Evolutionary conservation across 2,113 vertebrate species (phyloP).

Genomic region (Hymenochirus boettgeri): DNA sequence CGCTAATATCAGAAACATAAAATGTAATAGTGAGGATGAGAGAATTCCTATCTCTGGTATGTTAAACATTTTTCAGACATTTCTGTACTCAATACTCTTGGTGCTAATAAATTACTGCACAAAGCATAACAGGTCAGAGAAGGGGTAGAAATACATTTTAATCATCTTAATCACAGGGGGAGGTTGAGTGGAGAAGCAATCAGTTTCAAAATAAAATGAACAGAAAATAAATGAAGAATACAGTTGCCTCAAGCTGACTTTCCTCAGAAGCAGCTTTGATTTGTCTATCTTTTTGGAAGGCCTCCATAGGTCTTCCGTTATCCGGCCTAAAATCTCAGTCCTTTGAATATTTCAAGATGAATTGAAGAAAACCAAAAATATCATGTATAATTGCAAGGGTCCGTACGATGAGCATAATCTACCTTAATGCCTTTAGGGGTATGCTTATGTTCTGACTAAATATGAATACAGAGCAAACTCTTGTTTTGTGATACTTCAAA

Average conservation of each 20-base stretch:
- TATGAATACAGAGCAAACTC: slow-evolving; percentile 16
- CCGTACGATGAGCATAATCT: not conserved
- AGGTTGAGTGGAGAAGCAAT: slow-evolving; percentile 36
- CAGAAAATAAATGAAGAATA: slow-evolving; percentile 13
- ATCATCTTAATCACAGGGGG: slow-evolving; percentile 11
- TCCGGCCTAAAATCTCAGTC: slow-evolving; percentile 25
- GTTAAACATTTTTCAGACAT: slow-evolving; percentile 24
- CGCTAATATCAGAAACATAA: slow-evolving; percentile 45
- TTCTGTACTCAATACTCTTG: slow-evolving; percentile 24
- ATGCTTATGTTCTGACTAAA: slow-evolving; percentile 16
- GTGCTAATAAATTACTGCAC: slow-evolving; percentile 20
- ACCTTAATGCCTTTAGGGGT: slow-evolving; percentile 14
- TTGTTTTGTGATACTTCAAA: slow-evolving; percentile 13
- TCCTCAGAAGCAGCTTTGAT: slow-evolving; percentile 31
- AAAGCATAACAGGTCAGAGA: slow-evolving; percentile 5
- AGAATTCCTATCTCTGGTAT: slow-evolving; percentile 31
- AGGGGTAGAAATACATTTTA: slow-evolving; percentile 36
- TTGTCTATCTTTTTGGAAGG: slow-evolving; percentile 27
- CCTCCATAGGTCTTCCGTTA: slow-evolving; percentile 20
- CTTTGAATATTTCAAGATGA: slow-evolving; percentile 27
- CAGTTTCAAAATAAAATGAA: slow-evolving; percentile 31
- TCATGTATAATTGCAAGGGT: not conserved
- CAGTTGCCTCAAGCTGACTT: slow-evolving; percentile 15
- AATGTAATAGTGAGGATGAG: slow-evolving; percentile 41
- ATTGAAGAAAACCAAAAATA: slow-evolving; percentile 24